Base-by-base conservation (phyloP, 2,113 vertebrate species). In the Trogon melanurus region DNA sequence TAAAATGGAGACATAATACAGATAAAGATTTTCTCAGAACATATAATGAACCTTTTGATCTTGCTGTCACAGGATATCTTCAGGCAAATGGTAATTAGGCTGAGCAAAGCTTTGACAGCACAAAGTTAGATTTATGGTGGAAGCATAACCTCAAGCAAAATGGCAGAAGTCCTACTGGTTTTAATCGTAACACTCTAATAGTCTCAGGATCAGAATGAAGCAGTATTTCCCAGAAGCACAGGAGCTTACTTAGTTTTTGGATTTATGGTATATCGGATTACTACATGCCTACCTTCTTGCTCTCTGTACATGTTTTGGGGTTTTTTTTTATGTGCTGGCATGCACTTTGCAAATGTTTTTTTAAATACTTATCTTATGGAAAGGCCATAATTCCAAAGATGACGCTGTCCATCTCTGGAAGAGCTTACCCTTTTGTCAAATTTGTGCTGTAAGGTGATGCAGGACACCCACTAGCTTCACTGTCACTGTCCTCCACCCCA, bases 11-110 rank as follows among this genome's bases (percentile, higher is more conserved):
- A 86, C 18, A 54, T 66, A 74, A 70, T 87, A 86, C 7, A n/a
- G 20, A 81, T 16, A 81, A 91, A 91, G 57, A 87, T 89, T 86
- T 94, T 76, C 74, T 64, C 74, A 61, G 61, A 88, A 53, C 32
- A 75, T 45, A 48, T 53, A 89, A 95, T 79, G 79, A 93, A 69
- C 79, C 66, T 88, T 91, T 95, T 90, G 88, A 85, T 94, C 85
- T 86, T 88, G 61, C 85, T 95, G 88, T 90, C 90, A 91, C 0
- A 3, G 53, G 54, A 88, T 47, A 88, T 85, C 74, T 93, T n/a
- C 38, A 89, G 81, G 81, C 70, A 94, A 94, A 29, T 32, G 27
- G 70, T 57, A 95, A 94, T 94, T 85, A 85, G 57, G 75, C 73
- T n/a, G 27, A 82, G 90, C 57, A 91, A 89, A 82, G 70, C 74